Conservation (phyloP, 2,113 vertebrate species). For the Addax nasomaculatus region DNA sequence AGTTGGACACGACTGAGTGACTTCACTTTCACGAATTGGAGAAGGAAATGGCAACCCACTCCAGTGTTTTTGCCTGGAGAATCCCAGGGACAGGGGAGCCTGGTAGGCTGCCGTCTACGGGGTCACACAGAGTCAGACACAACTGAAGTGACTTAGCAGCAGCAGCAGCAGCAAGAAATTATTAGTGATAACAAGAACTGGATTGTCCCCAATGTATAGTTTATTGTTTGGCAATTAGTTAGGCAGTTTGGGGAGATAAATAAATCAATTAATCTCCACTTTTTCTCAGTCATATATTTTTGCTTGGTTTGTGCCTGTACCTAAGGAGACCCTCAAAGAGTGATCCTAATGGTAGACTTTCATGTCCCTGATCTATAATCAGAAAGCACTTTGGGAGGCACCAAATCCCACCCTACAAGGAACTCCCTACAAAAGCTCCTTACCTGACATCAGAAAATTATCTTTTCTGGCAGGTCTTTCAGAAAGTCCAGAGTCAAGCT, state of each 20-base stretch:
- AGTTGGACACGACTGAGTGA: rapidly evolving
- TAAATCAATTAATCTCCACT: background rate
- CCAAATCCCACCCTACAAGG: background rate
- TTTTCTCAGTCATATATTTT: background rate
- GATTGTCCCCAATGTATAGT: background rate
- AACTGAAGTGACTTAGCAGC: too few relatives aligned
- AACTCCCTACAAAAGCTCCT: background rate
- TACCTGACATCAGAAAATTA: background rate
- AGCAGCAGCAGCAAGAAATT: background rate
- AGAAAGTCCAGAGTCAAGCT: background rate
- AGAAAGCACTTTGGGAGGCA: background rate
- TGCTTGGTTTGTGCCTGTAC: background rate
- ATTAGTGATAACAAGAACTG: background rate
- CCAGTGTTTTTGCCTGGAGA: too few relatives aligned
- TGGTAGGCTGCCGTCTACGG: too few relatives aligned
- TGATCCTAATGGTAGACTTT: background rate
- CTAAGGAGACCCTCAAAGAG: background rate
- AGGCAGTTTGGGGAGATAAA: background rate
- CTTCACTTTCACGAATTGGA: too few relatives aligned
- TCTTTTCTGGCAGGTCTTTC: background rate
- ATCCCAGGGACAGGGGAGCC: too few relatives aligned
- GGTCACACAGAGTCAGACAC: too few relatives aligned
- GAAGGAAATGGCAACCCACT: too few relatives aligned
- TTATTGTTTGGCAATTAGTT: constrained; percentile 29
- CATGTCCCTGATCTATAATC: background rate